Base-by-base conservation (phyloP, 2,113 vertebrate genomes). In the Macrotus californicus region DNA sequence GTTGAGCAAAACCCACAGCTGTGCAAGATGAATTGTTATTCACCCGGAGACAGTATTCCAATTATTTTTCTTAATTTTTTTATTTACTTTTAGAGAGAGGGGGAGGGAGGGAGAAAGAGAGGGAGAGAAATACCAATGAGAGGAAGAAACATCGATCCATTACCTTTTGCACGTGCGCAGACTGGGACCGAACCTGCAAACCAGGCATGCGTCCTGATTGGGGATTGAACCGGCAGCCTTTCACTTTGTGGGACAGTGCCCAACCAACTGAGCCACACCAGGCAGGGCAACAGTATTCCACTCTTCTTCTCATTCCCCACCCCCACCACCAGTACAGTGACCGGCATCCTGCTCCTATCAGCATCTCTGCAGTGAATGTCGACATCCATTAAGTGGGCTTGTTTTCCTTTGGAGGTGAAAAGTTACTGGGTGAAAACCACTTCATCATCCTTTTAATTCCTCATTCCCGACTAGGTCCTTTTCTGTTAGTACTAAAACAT, bases 401-500 rank as follows among this genome's bases (percentile, higher is more conserved):
- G 9, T 91, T 96, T 96, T 87, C 64, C 89, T 90, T 66, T 52
- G 43, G 61, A 94, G 61, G 66, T 72, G 77, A 70, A 87, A 85
- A 66, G 66, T 52, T 48, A 43, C 52, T 70, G 18, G 61, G 15
- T 31, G 8, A 91, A 95, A 94, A 92, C 39, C 12, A 36, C 83
- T 91, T 75, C 12, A 15, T 90, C 82, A 41, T 34, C 72, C 46
- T 64, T 46, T 89, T 86, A 14, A 24, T 93, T 48, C 83, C 79
- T 88, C 80, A 61, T 59, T 79, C 77, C 54, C 48, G 64, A 34
- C 29, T 10, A 48, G 2, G 89, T 94, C 31, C 56, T 48, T 92
- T 96, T 80, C 39, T 56, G 39, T 80, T 67, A 36, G 24, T 11
- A 46, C 7, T 83, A 43, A 43, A 52, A 39, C 4, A 15, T 85